Evolutionary conservation across 2,888 invertebrate genomes (phyloP).

Genomic region (Sarcophaga rosellei): DNA sequence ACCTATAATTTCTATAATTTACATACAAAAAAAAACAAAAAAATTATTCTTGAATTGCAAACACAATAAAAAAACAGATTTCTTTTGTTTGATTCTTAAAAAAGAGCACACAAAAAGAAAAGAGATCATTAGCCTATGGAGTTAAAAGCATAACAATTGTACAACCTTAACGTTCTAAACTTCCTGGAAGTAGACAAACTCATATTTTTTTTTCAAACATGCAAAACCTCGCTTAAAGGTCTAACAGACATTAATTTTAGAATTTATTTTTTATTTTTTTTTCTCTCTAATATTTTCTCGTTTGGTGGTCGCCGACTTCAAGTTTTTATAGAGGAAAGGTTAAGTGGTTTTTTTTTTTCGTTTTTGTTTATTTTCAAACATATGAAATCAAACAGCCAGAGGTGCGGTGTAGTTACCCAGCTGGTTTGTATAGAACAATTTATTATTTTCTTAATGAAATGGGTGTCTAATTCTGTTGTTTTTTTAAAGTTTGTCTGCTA

Average conservation of each 20-base stretch:
- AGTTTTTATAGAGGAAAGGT: constrained; percentile 22
- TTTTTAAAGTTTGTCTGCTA: too few species aligned
- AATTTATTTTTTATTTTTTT: background rate
- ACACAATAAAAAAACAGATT: background rate
- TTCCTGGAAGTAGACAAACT: background rate
- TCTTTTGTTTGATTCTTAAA: background rate
- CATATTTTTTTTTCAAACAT: background rate
- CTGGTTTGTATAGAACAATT: too few species aligned
- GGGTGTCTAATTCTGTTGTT: too few species aligned
- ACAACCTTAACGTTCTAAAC: background rate
- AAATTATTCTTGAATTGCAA: background rate
- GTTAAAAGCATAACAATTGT: background rate
- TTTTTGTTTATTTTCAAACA: constrained; percentile 13
- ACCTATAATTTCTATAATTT: background rate
- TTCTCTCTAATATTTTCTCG: background rate
- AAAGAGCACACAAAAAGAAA: background rate
- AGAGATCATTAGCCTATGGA: background rate
- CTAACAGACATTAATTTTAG: background rate
- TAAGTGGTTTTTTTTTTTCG: constrained; percentile 24
- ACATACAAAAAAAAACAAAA: background rate
- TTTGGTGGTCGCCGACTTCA: constrained; percentile 41
- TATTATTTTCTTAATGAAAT: too few species aligned
- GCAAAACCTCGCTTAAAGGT: background rate
- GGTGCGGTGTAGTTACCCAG: too few species aligned
- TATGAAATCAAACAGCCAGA: background rate